These are phyloP conservation scores for Nephrotoma appendiculata DNA, from an alignment of 2,888 invertebrate genomes.

Conservation along the genomic window DNA sequence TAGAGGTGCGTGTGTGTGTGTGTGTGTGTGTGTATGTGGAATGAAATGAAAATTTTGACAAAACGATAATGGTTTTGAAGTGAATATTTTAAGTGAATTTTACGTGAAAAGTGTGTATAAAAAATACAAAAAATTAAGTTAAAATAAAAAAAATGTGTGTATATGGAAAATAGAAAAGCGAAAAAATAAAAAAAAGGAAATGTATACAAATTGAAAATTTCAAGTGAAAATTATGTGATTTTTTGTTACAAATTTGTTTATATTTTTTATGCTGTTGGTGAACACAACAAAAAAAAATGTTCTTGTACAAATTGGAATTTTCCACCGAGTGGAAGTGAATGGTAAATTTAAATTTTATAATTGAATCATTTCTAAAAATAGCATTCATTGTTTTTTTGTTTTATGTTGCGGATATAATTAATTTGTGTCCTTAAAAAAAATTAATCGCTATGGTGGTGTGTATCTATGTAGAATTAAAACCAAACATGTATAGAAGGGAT, in stretches of 20 bases:
- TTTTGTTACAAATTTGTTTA: background rate
- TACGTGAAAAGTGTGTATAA: background rate
- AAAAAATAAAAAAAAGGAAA: background rate
- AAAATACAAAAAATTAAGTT: background rate
- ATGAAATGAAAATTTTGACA: background rate
- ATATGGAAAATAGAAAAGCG: background rate
- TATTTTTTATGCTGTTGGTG: background rate
- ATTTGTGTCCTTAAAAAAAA: background rate
- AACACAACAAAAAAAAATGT: background rate
- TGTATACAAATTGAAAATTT: background rate
- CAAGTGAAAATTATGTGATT: background rate
- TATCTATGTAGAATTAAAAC: background rate
- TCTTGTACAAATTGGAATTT: background rate
- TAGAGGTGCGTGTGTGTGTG: background rate
- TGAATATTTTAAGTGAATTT: background rate
- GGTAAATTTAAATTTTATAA: background rate
- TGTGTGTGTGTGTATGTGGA: background rate
- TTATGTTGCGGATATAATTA: background rate
- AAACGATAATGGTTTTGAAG: background rate
- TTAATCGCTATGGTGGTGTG: background rate
- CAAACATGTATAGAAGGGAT: background rate
- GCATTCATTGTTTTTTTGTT: background rate
- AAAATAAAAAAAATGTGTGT: background rate
- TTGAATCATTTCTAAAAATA: background rate
- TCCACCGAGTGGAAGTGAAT: background rate